Conservation (phyloP, 35 echinoderm and acorn worm species). For the Strongylocentrotus purpuratus region DNA sequence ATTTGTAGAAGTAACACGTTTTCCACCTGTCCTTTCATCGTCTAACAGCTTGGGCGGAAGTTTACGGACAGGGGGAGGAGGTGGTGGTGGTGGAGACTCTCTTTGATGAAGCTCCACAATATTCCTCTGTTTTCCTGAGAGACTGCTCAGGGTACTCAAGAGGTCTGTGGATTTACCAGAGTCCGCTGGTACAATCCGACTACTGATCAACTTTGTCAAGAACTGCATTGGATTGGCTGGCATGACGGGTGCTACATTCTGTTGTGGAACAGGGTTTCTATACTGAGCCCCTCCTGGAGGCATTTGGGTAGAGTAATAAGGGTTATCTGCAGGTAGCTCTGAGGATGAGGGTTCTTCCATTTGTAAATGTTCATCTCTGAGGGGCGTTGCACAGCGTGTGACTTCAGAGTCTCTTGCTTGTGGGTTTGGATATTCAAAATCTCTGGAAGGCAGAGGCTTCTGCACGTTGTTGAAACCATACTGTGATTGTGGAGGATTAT, state of each 20-base stretch:
- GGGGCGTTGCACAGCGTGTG: neutral
- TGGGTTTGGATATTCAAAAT: neutral
- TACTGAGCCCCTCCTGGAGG: neutral
- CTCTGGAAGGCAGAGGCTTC: neutral
- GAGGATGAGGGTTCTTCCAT: neutral
- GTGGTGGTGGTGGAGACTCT: conserved; percentile 32
- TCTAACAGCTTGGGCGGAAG: neutral
- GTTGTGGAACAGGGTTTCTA: neutral
- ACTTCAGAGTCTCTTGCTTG: neutral
- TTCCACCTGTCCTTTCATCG: conserved; percentile 40
- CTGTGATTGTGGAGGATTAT: neutral
- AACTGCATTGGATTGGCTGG: conserved; percentile 45
- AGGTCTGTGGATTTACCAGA: neutral
- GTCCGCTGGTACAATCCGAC: neutral
- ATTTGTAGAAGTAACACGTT: conserved; percentile 40
- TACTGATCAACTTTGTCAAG: conserved; percentile 27
- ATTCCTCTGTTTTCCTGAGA: neutral
- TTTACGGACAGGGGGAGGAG: conserved; percentile 16
- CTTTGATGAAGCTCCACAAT: neutral
- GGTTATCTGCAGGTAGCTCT: neutral
- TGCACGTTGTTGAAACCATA: neutral
- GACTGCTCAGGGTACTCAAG: conserved; percentile 2
- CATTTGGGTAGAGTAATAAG: neutral
- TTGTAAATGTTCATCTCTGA: conserved; percentile 33
- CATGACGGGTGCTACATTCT: neutral